Conservation (phyloP, 2,113 vertebrate species). For the Neodon shergylaensis region DNA sequence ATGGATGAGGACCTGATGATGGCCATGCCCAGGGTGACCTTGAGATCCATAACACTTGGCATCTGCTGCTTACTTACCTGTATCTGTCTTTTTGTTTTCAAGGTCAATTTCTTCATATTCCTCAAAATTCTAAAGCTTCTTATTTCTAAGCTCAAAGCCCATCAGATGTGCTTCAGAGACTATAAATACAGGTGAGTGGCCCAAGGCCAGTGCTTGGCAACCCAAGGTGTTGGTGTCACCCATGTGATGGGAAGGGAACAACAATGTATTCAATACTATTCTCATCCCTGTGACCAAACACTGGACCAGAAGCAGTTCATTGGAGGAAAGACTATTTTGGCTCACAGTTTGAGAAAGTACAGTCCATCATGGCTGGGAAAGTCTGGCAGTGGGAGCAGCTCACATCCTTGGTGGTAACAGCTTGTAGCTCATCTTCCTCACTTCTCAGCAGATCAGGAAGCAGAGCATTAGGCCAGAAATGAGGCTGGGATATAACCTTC, state of each 20-base stretch:
- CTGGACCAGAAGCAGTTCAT: not conserved
- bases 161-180: slow-evolving; percentile 94
- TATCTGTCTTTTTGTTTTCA: slow-evolving; percentile 47
- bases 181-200: slow-evolving; percentile 95
- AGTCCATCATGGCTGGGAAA: not conserved
- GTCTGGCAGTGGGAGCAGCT: not conserved
- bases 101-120: slow-evolving; percentile 97
- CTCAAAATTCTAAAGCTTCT: slow-evolving; percentile 95
- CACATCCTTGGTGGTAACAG: not conserved
- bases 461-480: not conserved
- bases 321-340: not conserved
- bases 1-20: not conserved
- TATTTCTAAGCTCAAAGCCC: slow-evolving; percentile 96
- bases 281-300: not conserved
- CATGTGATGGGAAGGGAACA: not conserved
- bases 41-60: not conserved
- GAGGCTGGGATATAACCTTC: not conserved
- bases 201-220: not conserved
- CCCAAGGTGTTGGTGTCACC: not conserved
- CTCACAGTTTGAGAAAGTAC: not conserved
- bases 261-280: not conserved
- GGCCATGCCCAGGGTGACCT: not conserved
- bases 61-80: not conserved
- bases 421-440: not conserved
- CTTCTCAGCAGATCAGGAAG: not conserved